A percentile compares a stretch with the other conserved stretches of the same genome.
Evolutionary conservation across 2,888 invertebrate genomes (phyloP).

Genomic region (Tricholauxania praeusta): DNA sequence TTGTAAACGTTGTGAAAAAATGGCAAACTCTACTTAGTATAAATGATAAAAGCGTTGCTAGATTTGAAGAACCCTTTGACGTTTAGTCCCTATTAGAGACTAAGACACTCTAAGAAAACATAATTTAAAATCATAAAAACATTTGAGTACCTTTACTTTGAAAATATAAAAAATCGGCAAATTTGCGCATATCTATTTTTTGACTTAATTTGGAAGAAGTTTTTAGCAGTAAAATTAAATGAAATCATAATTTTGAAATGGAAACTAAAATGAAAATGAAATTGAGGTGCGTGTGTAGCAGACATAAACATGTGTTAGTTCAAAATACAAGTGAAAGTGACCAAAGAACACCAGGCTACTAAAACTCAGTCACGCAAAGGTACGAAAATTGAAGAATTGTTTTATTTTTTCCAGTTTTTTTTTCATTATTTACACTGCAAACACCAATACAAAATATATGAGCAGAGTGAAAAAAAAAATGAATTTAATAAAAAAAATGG

Average conservation of each 20-base stretch:
- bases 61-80: no score
- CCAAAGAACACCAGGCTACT: background rate
- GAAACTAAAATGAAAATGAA: background rate
- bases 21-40: no score
- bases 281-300: slow-evolving; percentile 11
- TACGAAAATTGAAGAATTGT: background rate
- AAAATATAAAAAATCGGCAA: no score
- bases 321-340: slow-evolving; percentile 1
- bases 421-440: background rate
- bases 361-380: slow-evolving; percentile 4
- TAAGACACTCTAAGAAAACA: no score
- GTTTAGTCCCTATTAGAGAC: no score
- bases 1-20: no score
- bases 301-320: slow-evolving; percentile 15
- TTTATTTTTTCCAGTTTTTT: no score
- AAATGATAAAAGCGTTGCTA: no score
- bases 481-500: background rate
- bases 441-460: background rate
- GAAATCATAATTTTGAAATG: slow-evolving; percentile 23
- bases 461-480: background rate
- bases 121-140: no score
- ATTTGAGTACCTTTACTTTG: no score
- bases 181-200: no score
- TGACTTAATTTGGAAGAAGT: no score
- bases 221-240: slow-evolving; percentile 16